Base-by-base conservation (phyloP, 2,797 vertebrate genomes). In the Danio jaintianensis region DNA sequence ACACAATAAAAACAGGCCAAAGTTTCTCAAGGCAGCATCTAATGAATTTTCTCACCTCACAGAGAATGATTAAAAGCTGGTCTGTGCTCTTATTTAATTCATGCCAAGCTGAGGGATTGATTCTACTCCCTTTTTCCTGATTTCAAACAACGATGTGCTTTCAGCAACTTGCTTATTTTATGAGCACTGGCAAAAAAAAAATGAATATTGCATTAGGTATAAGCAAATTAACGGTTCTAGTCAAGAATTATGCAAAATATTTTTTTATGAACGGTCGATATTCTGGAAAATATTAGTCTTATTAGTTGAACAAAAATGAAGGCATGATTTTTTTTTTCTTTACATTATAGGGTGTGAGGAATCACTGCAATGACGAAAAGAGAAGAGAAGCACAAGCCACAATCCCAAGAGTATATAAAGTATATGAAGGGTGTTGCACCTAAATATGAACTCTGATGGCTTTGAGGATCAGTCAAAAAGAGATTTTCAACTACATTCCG, bases 1-100 rank as follows among this genome's bases (percentile, higher is more conserved):
- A 86, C 89, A 88, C 90, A 89, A 90, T 91, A 91, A 91, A 91
- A 87, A 80, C 78, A 74, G 63, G 3, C 61, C 52, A 88, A 91
- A 91, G 90, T 88, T 86, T 85, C 86, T 86, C 83, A 84, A 90
- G 86, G 87, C 81, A 42, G 61, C 87, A 90, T 92, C 87, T 87
- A 90, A 91, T 92, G 88, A 89, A 87, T 84, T 89, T 76, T 80
- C 83, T 88, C 85, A 87, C 78, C 86, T 85, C 85, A 69, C 84
- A 84, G 84, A 89, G 79, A 91, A 90, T 88, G 83, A 90, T 84
- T 89, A 87, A 91, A 90, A 90, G 87, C 85, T 87, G 89, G 86
- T 84, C 88, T 88, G 89, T 87, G 87, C 88, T 90, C 90, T 91
- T 85, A 89, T 91, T 93, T 90, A 91, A 91, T 92, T 91, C 88